phyloP scores from a whole-genome alignment of 2,888 invertebrate genomes.

The Hydropsyche betteni region DNA sequence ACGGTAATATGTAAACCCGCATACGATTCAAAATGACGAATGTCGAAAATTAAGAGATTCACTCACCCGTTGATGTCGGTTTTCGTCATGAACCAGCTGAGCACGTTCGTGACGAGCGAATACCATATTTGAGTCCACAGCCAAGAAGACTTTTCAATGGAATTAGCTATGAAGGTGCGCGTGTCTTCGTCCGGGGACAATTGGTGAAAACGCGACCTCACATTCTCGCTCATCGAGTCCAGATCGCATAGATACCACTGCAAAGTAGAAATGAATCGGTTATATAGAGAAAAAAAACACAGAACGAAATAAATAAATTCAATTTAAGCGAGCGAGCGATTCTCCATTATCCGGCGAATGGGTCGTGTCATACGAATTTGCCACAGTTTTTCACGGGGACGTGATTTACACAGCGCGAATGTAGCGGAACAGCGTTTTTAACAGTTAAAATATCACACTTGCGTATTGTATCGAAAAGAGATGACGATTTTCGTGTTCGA shows the following conservation, averaged over 20 bases:
- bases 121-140: slow-evolving; percentile 92
- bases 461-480: slow-evolving; percentile 13
- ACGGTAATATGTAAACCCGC: too few species aligned
- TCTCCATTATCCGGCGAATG: not conserved
- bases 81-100: slow-evolving; percentile 91
- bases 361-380: slow-evolving; percentile 33
- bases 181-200: slow-evolving; percentile 78
- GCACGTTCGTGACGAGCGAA: slow-evolving; percentile 82
- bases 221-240: slow-evolving; percentile 63
- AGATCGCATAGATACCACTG: slow-evolving; percentile 81
- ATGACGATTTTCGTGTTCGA: not conserved
- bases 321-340: not conserved
- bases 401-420: slow-evolving; percentile 2
- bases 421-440: slow-evolving; percentile 16
- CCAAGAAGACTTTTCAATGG: slow-evolving; percentile 84
- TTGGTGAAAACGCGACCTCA: slow-evolving; percentile 71
- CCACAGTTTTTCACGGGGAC: slow-evolving; percentile 16
- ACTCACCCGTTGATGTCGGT: slow-evolving; percentile 95
- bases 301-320: slow-evolving; percentile 10
- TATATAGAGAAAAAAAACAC: not conserved
- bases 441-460: slow-evolving; percentile 13
- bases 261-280: slow-evolving; percentile 54
- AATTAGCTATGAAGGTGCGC: slow-evolving; percentile 74
- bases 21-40: too few species aligned
- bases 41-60: slow-evolving; percentile 37